Percentiles rank a stretch among this genome's conserved stretches.
Conservation (phyloP, 1,140 invertebrate genomes). For the Matsumurasca onukii region DNA sequence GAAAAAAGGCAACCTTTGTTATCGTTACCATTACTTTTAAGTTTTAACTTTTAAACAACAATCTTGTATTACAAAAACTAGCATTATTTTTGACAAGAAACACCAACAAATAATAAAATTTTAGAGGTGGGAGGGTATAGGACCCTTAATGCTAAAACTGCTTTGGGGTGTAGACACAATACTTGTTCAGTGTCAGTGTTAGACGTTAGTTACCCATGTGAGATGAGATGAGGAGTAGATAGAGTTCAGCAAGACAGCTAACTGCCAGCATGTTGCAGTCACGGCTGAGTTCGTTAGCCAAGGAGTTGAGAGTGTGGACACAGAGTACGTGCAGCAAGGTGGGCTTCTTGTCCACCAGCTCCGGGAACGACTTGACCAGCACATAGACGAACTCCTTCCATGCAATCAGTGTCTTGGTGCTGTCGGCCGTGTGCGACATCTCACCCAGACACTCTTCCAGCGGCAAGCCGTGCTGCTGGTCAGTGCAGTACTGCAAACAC, state of each 20-base stretch:
- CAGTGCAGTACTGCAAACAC: constrained; percentile 22
- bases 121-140: no score
- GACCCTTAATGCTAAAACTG: no score
- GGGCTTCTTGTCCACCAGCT: neutral
- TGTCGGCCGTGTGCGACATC: neutral
- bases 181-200: no score
- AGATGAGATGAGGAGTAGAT: no score
- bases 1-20: no score
- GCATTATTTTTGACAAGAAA: no score
- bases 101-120: no score
- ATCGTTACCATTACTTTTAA: no score
- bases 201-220: no score
- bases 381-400: constrained; percentile 19
- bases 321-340: neutral
- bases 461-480: neutral
- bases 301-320: neutral
- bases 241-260: neutral
- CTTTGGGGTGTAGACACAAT: no score
- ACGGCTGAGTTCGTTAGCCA: constrained; percentile 1
- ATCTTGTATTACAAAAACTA: no score
- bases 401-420: constrained; percentile 18
- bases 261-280: constrained; percentile 13
- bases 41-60: no score
- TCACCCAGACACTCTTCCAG: neutral
- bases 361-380: constrained; percentile 8